These are phyloP conservation scores for Himalopsyche kuldschensis DNA, from an alignment of 2,888 invertebrate genomes.

Conservation along the genomic window DNA sequence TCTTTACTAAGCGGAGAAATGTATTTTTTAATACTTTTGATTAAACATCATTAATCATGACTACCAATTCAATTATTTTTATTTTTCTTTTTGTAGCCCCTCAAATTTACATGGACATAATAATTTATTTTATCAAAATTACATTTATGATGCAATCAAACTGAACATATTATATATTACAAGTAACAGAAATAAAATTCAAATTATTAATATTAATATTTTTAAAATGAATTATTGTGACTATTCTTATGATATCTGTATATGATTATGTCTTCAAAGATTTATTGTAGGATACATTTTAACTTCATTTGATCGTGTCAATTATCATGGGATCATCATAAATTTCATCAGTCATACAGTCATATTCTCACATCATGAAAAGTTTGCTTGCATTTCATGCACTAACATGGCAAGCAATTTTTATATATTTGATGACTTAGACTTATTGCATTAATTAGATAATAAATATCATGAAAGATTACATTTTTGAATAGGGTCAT, in stretches of 20 bases:
- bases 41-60: too few relatives aligned
- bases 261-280: constrained; percentile 45
- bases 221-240: background rate
- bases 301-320: constrained; percentile 42
- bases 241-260: constrained; percentile 19
- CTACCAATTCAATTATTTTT: too few relatives aligned
- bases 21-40: too few relatives aligned
- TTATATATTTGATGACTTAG: too few relatives aligned
- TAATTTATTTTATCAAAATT: background rate
- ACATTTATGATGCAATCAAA: background rate
- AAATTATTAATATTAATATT: constrained; percentile 13
- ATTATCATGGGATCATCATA: background rate
- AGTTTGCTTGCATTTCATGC: background rate
- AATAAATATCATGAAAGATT: too few relatives aligned
- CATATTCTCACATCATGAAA: background rate
- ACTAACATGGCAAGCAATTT: background rate
- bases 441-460: too few relatives aligned
- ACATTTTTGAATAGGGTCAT: too few relatives aligned
- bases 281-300: constrained; percentile 44
- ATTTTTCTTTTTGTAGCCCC: too few relatives aligned
- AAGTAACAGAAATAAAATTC: background rate
- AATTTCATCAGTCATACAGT: background rate
- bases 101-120: too few relatives aligned
- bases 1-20: too few relatives aligned
- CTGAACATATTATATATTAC: background rate